Evolutionary conservation across 2,888 invertebrate species (phyloP).

Genomic region (Aphidoletes aphidimyza): DNA sequence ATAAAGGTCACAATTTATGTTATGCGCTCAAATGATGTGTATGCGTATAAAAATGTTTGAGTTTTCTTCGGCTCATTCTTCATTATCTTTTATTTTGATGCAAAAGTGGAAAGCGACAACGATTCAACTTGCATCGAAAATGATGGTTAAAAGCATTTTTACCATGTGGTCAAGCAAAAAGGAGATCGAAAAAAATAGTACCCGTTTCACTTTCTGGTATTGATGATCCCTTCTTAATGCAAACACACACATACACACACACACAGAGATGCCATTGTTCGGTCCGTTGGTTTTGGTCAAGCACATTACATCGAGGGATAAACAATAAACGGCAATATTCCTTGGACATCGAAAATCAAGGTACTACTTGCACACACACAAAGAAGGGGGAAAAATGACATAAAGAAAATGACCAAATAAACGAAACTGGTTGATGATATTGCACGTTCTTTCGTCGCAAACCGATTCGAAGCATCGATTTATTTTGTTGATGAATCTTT

Average conservation of each 20-base stretch:
- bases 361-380: neutral
- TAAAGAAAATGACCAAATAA: slow-evolving; percentile 32
- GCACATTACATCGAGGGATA: slow-evolving; percentile 42
- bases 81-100: slow-evolving; percentile 41
- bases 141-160: slow-evolving; percentile 33
- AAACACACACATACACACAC: neutral
- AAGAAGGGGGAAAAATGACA: neutral
- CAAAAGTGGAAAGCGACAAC: neutral
- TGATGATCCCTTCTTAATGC: neutral
- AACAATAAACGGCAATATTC: slow-evolving; percentile 44
- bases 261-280: slow-evolving; percentile 41
- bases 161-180: neutral
- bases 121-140: slow-evolving; percentile 2
- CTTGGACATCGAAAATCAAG: slow-evolving; percentile 29
- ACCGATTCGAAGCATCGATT: neutral
- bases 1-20: slow-evolving; percentile 35
- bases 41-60: slow-evolving; percentile 18
- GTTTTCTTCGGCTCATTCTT: slow-evolving; percentile 42
- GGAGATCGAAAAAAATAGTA: neutral
- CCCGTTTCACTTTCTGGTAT: slow-evolving; percentile 45
- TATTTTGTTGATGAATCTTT: slow-evolving; percentile 38
- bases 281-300: slow-evolving; percentile 37
- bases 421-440: slow-evolving; percentile 16
- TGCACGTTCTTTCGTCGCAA: neutral
- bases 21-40: neutral